Evolutionary conservation across 2,113 vertebrate species (phyloP), one percentile per base, ranked within the genome.

Genomic region (Sturnus vulgaris): DNA sequence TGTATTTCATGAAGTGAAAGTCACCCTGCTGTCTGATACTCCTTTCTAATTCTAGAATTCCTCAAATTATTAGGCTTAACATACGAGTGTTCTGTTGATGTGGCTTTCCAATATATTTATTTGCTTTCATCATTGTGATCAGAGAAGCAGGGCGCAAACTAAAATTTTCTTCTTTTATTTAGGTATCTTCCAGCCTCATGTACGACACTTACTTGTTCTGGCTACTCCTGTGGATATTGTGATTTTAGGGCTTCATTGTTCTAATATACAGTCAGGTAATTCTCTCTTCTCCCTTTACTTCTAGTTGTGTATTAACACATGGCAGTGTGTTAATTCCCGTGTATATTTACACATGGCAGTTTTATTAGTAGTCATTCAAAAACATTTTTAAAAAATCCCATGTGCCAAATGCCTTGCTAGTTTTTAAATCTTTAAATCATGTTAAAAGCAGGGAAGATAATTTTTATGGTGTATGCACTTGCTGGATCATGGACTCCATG

Each of bases 121-220:
- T 46, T 37, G 40, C 37, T 79, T 76, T 42, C 18, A 5, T 75
- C 3, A 15, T 19, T 73, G 15, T 82, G 23, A 49, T 84, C 23
- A 40, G 7, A 66, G 37, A 59, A 24, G 10, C 42, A 79, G 52
- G 8, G 15, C 91, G 39, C 42, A 70, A 87, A 68, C 33, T 46
- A 24, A 57, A 39, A 30, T 56, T 52, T 70, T 83, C 8, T 53
- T 27, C 7, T 72, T 70, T 72, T 22, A 72, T 44, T n/a, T 96
- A 99, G 99, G 99, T 46, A 99, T 99, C 86, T 99, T 99, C 96
- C 99, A 99, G 84, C 99, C 99, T 91, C 99, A 99, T 70, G 98
- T 99, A 82, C 98, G 98, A 88, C 99, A 98, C 92, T 98, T 99
- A 35, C 97, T 99, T 78, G 99, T 99, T 79, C 92, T 99, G 90